Conservation (phyloP, 2,113 vertebrate genomes). For the Onychorhynchus coronatus region DNA sequence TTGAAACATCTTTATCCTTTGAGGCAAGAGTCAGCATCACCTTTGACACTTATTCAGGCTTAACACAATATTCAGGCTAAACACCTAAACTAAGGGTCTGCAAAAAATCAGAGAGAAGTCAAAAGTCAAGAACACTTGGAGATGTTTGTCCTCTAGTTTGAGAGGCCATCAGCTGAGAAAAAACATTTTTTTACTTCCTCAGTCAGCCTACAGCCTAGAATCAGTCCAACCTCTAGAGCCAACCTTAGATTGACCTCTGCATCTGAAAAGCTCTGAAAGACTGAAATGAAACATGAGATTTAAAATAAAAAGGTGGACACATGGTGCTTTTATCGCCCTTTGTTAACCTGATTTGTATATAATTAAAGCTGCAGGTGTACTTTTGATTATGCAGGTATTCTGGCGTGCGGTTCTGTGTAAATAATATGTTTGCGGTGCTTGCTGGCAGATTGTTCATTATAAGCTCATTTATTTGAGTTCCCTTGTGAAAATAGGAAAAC, state of each 20-base stretch:
- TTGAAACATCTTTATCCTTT: neutral
- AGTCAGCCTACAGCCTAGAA: neutral
- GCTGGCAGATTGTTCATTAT: slow-evolving; percentile 39
- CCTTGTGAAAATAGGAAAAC: neutral
- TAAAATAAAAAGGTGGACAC: slow-evolving; percentile 11
- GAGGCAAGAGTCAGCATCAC: neutral
- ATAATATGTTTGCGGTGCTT: neutral
- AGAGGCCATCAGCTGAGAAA: neutral
- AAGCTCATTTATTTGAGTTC: slow-evolving; percentile 58
- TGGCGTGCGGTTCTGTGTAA: neutral
- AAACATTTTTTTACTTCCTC: neutral
- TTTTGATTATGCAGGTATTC: slow-evolving; percentile 29
- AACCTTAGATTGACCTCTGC: neutral
- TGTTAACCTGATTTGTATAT: neutral
- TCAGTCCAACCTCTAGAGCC: neutral
- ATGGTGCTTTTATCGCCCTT: neutral
- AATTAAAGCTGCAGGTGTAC: slow-evolving; percentile 48
- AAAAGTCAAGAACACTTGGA: neutral
- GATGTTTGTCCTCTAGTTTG: neutral
- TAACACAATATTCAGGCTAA: neutral
- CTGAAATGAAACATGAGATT: neutral
- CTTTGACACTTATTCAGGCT: neutral
- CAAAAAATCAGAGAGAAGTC: neutral
- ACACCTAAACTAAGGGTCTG: neutral
- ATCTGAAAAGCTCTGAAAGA: neutral